Evolutionary conservation across 2,113 vertebrate genomes (phyloP).

Genomic region (Peromyscus californicus): DNA sequence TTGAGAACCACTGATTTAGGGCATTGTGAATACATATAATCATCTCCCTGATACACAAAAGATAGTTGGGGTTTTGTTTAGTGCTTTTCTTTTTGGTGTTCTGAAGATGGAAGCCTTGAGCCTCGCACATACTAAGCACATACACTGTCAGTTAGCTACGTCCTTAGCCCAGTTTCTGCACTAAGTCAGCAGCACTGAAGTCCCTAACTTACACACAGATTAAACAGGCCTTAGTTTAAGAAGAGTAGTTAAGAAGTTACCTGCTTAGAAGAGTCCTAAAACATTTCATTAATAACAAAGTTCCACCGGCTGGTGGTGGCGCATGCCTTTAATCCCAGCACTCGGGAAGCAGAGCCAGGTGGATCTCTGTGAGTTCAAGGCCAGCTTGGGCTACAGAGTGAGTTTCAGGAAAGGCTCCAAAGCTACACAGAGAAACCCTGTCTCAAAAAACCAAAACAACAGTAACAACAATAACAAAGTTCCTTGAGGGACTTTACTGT

Average conservation of each 20-base stretch:
- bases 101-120: not conserved
- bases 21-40: not conserved
- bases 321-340: too few relatives aligned
- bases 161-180: not conserved
- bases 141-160: too few relatives aligned
- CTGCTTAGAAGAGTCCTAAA: conserved; percentile 46
- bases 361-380: too few relatives aligned
- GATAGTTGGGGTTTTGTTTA: not conserved
- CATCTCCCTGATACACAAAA: not conserved
- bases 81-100: too few relatives aligned
- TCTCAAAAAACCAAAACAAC: too few relatives aligned
- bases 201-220: not conserved
- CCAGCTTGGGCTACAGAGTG: too few relatives aligned
- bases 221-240: conserved; percentile 37
- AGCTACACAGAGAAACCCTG: too few relatives aligned
- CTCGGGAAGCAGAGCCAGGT: too few relatives aligned
- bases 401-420: too few relatives aligned
- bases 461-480: not conserved
- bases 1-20: not conserved
- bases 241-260: not conserved
- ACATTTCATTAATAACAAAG: conserved; percentile 30
- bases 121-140: not conserved
- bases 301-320: not conserved
- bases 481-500: conserved; percentile 5
- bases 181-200: not conserved